Conservation (phyloP, 2,888 invertebrate species). For the Euzophera pinguis region DNA sequence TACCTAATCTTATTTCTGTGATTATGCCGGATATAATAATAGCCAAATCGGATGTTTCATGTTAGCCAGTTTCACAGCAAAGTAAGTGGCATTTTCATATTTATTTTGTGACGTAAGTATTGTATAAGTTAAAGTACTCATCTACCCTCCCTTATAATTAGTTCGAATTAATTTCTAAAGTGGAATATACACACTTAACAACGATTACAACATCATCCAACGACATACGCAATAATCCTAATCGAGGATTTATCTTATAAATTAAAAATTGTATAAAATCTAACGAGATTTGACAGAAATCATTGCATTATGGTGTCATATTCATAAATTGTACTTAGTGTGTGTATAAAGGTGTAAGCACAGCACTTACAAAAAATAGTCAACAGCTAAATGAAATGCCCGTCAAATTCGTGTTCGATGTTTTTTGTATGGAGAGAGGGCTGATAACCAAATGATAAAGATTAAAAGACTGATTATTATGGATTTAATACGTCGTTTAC, state of each 20-base stretch:
- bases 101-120: not conserved
- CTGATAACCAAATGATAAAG: too few species aligned
- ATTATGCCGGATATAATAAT: too few species aligned
- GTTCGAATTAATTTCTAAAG: slow-evolving; percentile 8
- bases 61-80: too few species aligned
- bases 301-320: slow-evolving; percentile 56
- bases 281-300: slow-evolving; percentile 64
- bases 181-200: slow-evolving; percentile 16
- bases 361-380: not conserved
- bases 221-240: slow-evolving; percentile 30
- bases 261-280: slow-evolving; percentile 30
- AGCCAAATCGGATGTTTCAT: too few species aligned
- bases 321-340: slow-evolving; percentile 52
- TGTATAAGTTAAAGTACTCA: not conserved
- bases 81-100: too few species aligned
- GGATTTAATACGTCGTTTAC: too few species aligned
- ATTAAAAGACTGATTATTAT: too few species aligned
- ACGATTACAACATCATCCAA: slow-evolving; percentile 3
- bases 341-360: slow-evolving; percentile 32
- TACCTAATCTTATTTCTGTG: too few species aligned
- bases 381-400: too few species aligned
- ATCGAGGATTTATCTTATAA: slow-evolving; percentile 26
- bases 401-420: not conserved
- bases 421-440: too few species aligned
- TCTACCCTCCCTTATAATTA: slow-evolving; percentile 13